These are phyloP conservation scores for Solen grandis DNA, from an alignment of 1,140 invertebrate genomes.

Conservation along the genomic window DNA sequence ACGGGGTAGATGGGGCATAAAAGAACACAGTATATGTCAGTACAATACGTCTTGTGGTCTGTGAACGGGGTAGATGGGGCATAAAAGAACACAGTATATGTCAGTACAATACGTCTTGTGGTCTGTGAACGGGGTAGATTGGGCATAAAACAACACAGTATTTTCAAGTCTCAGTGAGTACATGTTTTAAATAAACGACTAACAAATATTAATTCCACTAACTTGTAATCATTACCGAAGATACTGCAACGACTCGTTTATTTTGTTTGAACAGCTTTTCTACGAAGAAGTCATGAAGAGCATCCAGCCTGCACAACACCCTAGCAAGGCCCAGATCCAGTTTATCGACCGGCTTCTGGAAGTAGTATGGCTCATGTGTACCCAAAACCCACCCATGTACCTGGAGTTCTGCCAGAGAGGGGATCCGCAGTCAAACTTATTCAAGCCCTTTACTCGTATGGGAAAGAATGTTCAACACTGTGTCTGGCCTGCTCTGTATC, in stretches of 20 bases:
- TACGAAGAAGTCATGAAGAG: slow-evolving; percentile 46
- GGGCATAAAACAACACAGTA: background rate
- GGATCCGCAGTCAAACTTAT: slow-evolving; percentile 19
- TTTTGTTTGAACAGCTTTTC: slow-evolving; percentile 39
- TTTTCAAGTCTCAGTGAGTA: background rate
- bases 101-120: too few relatives aligned
- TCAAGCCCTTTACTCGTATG: slow-evolving; percentile 24
- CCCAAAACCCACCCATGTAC: slow-evolving; percentile 40
- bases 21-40: too few relatives aligned
- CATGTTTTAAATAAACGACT: background rate
- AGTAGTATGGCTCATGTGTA: slow-evolving; percentile 44
- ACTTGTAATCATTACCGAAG: background rate
- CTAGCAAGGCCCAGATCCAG: slow-evolving; percentile 17
- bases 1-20: too few relatives aligned
- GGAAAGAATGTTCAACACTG: slow-evolving; percentile 37
- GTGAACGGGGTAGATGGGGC: too few relatives aligned
- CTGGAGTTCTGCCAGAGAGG: slow-evolving; percentile 44
- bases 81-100: too few relatives aligned
- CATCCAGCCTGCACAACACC: slow-evolving; percentile 37
- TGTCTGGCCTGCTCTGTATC: slow-evolving; percentile 44
- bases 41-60: too few relatives aligned
- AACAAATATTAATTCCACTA: background rate
- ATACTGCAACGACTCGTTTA: background rate
- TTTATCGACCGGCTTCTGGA: slow-evolving; percentile 43
- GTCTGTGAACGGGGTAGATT: background rate